Evolutionary conservation across 2,797 vertebrate species (phyloP).

Genomic region (Notolabrus celidotus): DNA sequence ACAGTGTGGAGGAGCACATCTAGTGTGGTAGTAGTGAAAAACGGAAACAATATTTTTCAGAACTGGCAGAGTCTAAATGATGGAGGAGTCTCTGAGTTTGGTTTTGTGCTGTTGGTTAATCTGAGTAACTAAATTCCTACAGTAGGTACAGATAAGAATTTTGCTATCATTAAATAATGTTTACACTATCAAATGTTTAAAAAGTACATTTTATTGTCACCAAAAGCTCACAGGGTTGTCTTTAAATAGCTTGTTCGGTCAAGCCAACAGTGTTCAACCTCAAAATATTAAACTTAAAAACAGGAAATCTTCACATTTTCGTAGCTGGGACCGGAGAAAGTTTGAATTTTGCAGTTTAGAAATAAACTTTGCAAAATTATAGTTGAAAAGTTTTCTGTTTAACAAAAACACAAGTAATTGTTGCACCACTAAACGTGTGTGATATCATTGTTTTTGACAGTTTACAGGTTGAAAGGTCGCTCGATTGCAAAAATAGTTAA

Average conservation of each 20-base stretch:
- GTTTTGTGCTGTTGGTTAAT: constrained; percentile 34
- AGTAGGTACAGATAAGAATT: constrained; percentile 11
- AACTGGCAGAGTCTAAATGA: constrained; percentile 14
- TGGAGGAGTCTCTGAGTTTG: constrained; percentile 28
- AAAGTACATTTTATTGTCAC: constrained; percentile 6
- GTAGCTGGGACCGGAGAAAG: neutral
- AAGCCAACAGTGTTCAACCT: constrained; percentile 19
- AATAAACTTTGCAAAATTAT: neutral
- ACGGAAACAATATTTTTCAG: constrained; percentile 34
- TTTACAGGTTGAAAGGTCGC: constrained; percentile 8
- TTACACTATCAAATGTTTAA: constrained; percentile 9
- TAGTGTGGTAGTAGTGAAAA: constrained; percentile 23
- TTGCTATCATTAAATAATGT: constrained; percentile 33
- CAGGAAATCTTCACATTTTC: constrained; percentile 37
- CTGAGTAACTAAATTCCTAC: constrained; percentile 16
- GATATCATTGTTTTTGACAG: constrained; percentile 7
- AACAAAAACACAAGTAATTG: constrained; percentile 1
- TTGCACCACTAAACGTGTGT: constrained; percentile 3
- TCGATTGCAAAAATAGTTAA: constrained; percentile 34
- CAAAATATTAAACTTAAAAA: constrained; percentile 32
- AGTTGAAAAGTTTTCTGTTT: constrained; percentile 9
- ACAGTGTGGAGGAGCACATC: constrained; percentile 57
- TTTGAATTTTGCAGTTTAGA: constrained; percentile 2
- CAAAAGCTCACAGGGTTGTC: neutral
- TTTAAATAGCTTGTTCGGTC: constrained; percentile 12